Base-by-base conservation (phyloP, 2,113 vertebrate species). In the Pipra filicauda region DNA sequence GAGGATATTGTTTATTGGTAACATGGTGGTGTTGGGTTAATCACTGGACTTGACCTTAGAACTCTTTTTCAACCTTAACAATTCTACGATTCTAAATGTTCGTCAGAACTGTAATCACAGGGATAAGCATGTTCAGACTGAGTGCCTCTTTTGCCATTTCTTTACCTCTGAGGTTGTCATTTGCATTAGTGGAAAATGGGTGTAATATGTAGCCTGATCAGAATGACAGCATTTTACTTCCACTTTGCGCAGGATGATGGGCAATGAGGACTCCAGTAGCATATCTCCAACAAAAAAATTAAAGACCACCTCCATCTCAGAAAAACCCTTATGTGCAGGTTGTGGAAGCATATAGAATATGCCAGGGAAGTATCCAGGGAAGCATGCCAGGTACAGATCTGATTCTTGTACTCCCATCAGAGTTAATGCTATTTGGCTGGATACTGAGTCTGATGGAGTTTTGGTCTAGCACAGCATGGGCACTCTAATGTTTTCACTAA, bases 351-450 rank as follows among this genome's bases (percentile, higher is more conserved):
- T 14, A 3, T 8, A 73, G 11, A 3, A 10, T 67, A 26, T 44
- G 2, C 5, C 27, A 52, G 39, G 13, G 24, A 91, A 78, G 11
- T 59, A 6, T 17, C 26, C 51, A 28, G 26, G 15, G 51, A 52
- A 28, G 51, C 27, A 52, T 48, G 21, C 5, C 22, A 33, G 1
- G 1, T 59, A 46, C 13, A 84, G 18, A 51, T 55, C 22, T 49
- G 4, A 4, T 51, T 61, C 21, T 64, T 77, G 4, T 33, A 30
- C 3, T 55, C 3, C 17, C 23, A 39, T 43, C 23, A 51, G 5
- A 13, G 6, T 12, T 77, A 64, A 20, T 27, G 3, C 0, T 54
- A 2, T 49, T 49, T 20, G 11, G 9, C 1, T 48, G 21, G 7
- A 23, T 33, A n/a, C 4, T 17, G 23, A 52, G 4, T n/a, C 3